Conservation (phyloP, 2,888 invertebrate species). For the Sepioteuthis lessoniana region DNA sequence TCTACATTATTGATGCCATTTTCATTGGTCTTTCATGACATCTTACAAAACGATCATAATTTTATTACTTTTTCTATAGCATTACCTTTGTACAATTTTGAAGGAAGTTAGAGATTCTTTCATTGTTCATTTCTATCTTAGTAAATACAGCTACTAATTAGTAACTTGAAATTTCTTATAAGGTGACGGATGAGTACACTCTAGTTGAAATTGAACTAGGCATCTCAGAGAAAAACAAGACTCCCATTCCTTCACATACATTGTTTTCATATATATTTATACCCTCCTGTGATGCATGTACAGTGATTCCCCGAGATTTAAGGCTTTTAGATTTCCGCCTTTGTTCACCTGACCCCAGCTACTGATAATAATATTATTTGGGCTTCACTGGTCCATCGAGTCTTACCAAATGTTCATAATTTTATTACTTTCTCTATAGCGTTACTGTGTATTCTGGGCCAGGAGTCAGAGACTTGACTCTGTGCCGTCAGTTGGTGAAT, state of each 20-base stretch:
- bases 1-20: no score
- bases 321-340: not conserved
- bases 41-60: not conserved
- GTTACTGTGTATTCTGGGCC: not conserved
- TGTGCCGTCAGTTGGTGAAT: not conserved
- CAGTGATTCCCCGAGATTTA: not conserved
- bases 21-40: no score
- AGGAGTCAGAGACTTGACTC: not conserved
- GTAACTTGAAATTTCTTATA: no score
- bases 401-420: not conserved
- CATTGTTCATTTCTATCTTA: no score
- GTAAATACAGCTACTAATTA: no score
- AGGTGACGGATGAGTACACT: no score
- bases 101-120: no score
- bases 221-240: no score
- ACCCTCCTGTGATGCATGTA: not conserved
- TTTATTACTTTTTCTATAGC: not conserved
- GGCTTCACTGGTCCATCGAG: not conserved
- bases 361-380: conserved; percentile 9
- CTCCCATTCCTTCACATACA: no score
- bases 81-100: no score
- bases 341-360: not conserved
- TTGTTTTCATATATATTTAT: no score
- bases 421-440: not conserved
- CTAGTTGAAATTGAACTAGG: no score